Conservation (phyloP, 2,888 invertebrate genomes). For the Himalopsyche kuldschensis region DNA sequence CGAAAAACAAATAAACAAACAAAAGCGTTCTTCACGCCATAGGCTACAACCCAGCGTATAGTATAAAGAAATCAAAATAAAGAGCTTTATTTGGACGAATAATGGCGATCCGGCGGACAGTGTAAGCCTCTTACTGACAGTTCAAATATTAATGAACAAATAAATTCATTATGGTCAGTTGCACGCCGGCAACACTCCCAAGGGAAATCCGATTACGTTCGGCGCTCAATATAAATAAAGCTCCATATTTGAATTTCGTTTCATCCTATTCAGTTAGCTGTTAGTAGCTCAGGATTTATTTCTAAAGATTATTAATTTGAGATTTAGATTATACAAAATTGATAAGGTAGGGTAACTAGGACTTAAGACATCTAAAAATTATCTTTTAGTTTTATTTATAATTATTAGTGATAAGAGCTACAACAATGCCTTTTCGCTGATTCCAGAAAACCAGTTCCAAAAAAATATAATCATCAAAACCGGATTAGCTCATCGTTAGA, state of each 20-base stretch:
- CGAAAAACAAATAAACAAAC: neutral
- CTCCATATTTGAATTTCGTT: neutral
- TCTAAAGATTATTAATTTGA: too few species aligned
- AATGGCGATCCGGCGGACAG: neutral
- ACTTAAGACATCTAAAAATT: too few species aligned
- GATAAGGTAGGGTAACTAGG: too few species aligned
- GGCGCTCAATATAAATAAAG: neutral
- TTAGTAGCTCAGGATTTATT: too few species aligned
- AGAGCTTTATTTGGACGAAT: neutral
- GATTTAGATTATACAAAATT: too few species aligned
- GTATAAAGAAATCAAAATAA: neutral
- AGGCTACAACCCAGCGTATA: neutral
- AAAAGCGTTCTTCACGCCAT: neutral
- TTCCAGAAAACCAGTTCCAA: too few species aligned
- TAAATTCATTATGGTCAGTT: neutral
- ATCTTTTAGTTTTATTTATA: too few species aligned
- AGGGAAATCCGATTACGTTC: neutral
- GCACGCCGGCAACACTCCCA: neutral
- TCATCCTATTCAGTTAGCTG: neutral
- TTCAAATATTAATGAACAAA: constrained; percentile 19
- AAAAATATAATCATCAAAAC: too few species aligned
- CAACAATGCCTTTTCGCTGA: too few species aligned
- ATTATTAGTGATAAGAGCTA: too few species aligned
- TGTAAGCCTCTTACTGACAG: constrained; percentile 1
- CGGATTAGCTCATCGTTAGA: too few species aligned